Conservation (phyloP, 2,888 invertebrate genomes). For the Cerastis rubricosa region DNA sequence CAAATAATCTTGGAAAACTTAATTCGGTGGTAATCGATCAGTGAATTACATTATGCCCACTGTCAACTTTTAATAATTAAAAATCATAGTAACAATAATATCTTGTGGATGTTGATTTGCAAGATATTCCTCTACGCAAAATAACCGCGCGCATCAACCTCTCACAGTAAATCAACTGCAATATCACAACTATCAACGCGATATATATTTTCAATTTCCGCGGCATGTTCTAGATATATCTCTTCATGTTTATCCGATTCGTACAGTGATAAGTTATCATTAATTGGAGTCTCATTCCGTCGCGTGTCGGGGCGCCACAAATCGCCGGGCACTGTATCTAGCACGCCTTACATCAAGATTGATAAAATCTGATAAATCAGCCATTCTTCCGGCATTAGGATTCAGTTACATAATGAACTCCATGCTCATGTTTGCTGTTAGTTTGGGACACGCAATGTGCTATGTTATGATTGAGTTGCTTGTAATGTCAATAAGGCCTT, state of each 20-base stretch:
- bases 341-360: constrained; percentile 41
- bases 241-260: constrained; percentile 24
- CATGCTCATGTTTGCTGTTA: not conserved
- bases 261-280: constrained; percentile 44
- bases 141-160: not conserved
- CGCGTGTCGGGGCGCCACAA: constrained; percentile 54
- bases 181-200: constrained; percentile 1
- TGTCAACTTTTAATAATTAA: not conserved
- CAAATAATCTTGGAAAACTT: not conserved
- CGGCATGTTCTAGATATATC: constrained; percentile 19
- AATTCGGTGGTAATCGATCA: too few species aligned
- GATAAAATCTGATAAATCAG: constrained; percentile 47
- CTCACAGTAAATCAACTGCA: constrained; percentile 10
- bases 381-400: constrained; percentile 41
- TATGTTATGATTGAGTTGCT: not conserved
- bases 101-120: not conserved
- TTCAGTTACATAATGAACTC: constrained; percentile 17
- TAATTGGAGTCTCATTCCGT: constrained; percentile 18
- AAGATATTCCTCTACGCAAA: not conserved
- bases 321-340: constrained; percentile 25
- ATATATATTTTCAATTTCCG: constrained; percentile 49
- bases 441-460: constrained; percentile 24
- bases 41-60: not conserved
- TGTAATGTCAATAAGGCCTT: not conserved
- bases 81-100: not conserved